A percentile compares a stretch with the other conserved stretches of the same genome.
phyloP scores from a whole-genome alignment of 2,888 invertebrate genomes.

The Ferrisia virgata region DNA sequence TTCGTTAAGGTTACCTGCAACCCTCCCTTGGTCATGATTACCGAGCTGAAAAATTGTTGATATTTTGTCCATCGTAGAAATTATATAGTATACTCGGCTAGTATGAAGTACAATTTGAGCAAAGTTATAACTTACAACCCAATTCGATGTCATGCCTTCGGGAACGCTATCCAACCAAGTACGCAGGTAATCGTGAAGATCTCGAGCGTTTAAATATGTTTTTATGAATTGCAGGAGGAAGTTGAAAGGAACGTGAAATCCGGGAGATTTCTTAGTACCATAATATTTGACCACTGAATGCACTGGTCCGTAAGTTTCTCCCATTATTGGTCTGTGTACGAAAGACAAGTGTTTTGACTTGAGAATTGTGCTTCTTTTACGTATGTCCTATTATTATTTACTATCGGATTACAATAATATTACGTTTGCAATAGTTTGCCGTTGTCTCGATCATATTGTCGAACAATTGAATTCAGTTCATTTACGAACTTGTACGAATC shows the following conservation, averaged over 20 bases:
- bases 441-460: background rate
- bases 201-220: background rate
- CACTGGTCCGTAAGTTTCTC: background rate
- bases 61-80: too few species aligned
- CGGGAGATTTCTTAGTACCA: background rate
- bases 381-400: too few species aligned
- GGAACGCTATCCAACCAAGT: background rate
- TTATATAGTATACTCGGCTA: too few species aligned
- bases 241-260: background rate
- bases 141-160: background rate
- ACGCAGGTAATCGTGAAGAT: background rate
- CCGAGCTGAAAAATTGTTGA: slow-evolving; percentile 62
- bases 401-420: too few species aligned
- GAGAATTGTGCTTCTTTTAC: too few species aligned
- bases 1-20: slow-evolving; percentile 58
- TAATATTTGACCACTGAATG: background rate
- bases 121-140: slow-evolving; percentile 10
- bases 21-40: slow-evolving; percentile 66
- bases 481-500: background rate
- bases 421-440: too few species aligned
- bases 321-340: background rate
- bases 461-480: background rate
- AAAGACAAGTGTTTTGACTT: too few species aligned
- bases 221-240: background rate
- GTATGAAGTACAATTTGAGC: too few species aligned